Evolutionary conservation across 2,797 vertebrate genomes (phyloP).

Genomic region (Acipenser transmontanus): DNA sequence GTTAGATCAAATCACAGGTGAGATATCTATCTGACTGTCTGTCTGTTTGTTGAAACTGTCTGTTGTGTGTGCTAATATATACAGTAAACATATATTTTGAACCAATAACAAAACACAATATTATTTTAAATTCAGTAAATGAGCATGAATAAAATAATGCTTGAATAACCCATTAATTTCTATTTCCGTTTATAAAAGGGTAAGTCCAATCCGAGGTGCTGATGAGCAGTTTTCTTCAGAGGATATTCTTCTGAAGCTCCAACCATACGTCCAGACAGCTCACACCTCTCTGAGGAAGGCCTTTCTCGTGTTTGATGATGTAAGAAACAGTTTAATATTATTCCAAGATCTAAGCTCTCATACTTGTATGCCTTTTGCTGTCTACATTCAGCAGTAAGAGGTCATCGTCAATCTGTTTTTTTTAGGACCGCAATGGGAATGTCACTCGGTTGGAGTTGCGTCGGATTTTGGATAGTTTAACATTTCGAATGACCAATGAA

Average conservation of each 20-base stretch:
- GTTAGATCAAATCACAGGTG: constrained; percentile 32
- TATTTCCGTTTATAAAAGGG: constrained; percentile 6
- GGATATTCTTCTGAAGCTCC: constrained; percentile 38
- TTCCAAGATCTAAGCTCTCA: too few species aligned
- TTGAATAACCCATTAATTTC: background rate
- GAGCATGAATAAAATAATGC: background rate
- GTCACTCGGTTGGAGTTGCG: constrained; percentile 43
- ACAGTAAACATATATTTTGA: too few species aligned
- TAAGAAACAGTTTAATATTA: constrained; percentile 24
- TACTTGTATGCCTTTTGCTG: constrained; percentile 5
- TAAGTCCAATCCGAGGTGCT: constrained; percentile 23
- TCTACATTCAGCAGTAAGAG: too few species aligned
- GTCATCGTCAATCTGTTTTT: background rate
- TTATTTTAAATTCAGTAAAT: too few species aligned
- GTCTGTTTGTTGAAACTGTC: background rate
- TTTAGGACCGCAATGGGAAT: constrained; percentile 34
- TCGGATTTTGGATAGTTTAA: constrained; percentile 30
- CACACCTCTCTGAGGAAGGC: constrained; percentile 45
- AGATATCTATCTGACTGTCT: constrained; percentile 5
- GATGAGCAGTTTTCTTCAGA: constrained; percentile 22
- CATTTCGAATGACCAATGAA: constrained; percentile 36
- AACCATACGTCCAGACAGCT: constrained; percentile 32
- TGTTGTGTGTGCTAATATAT: background rate
- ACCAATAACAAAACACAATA: too few species aligned
- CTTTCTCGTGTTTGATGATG: constrained; percentile 38